Conservation (phyloP, 2,888 invertebrate genomes). For the Zhengitettix transpicula region DNA sequence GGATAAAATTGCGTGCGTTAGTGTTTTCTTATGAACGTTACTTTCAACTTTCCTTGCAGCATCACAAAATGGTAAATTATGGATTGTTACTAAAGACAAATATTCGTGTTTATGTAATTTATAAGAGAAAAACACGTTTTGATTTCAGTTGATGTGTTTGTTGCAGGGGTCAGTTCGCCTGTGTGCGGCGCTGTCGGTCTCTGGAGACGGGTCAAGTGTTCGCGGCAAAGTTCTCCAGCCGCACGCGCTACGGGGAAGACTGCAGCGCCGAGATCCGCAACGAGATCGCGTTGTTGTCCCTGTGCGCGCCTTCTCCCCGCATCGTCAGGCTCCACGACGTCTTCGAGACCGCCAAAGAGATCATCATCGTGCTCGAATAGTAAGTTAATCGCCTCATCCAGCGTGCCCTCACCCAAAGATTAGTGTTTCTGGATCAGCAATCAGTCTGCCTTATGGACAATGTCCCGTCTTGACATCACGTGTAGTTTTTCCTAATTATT, state of each 20-base stretch:
- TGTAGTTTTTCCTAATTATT: too few species aligned
- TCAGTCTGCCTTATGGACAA: too few species aligned
- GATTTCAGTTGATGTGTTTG: neutral
- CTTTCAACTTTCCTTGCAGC: too few species aligned
- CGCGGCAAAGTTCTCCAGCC: constrained; percentile 37
- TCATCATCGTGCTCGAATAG: constrained; percentile 39
- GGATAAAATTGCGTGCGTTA: too few species aligned
- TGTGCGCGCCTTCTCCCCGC: constrained; percentile 28
- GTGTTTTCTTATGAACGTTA: too few species aligned
- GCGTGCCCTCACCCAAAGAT: too few species aligned
- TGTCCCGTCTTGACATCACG: too few species aligned
- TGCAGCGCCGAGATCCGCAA: constrained; percentile 34
- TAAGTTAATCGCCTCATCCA: constrained; percentile 22
- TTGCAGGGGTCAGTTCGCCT: constrained; percentile 39
- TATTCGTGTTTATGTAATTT: too few species aligned
- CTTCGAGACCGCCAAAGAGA: constrained; percentile 32
- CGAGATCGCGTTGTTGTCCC: constrained; percentile 35
- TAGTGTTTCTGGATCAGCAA: too few species aligned
- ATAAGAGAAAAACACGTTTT: too few species aligned
- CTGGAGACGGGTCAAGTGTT: constrained; percentile 27
- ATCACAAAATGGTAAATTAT: too few species aligned
- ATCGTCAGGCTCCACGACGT: constrained; percentile 36
- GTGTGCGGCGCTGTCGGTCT: constrained; percentile 31
- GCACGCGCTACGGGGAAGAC: constrained; percentile 33
- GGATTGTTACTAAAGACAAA: too few species aligned